Evolutionary conservation across 2,888 invertebrate genomes (phyloP).

Genomic region (Lacanobia wlatinum): DNA sequence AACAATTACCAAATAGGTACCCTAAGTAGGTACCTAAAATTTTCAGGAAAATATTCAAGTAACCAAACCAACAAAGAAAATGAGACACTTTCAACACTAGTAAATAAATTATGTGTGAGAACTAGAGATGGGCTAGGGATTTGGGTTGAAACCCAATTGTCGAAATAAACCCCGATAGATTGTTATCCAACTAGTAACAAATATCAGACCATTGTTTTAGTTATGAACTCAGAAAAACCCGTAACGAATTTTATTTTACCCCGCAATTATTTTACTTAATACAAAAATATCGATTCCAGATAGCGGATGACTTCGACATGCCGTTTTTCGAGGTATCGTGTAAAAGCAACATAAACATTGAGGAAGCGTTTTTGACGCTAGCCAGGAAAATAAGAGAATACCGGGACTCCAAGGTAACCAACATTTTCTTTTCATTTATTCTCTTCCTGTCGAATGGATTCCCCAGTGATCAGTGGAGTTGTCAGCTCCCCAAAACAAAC

Average conservation of each 20-base stretch:
- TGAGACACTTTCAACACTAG: not conserved
- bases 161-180: not conserved
- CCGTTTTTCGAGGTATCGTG: conserved; percentile 97
- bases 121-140: not conserved
- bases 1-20: too few relatives aligned
- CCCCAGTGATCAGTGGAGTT: not conserved
- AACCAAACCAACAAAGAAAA: not conserved
- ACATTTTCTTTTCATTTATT: not conserved
- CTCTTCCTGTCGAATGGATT: not conserved
- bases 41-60: too few relatives aligned
- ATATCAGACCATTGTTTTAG: not conserved
- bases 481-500: not conserved
- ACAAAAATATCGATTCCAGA: conserved; percentile 86
- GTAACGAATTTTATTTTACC: not conserved
- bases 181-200: too few relatives aligned
- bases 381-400: conserved; percentile 96
- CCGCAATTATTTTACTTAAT: not conserved
- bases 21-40: too few relatives aligned
- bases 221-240: not conserved
- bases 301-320: conserved; percentile 96
- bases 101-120: not conserved
- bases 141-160: not conserved
- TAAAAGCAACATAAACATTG: conserved; percentile 96
- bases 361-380: conserved; percentile 95
- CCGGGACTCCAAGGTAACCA: conserved; percentile 93